phyloP scores from a whole-genome alignment of 2,113 vertebrate species.

The Oenanthe melanoleuca region DNA sequence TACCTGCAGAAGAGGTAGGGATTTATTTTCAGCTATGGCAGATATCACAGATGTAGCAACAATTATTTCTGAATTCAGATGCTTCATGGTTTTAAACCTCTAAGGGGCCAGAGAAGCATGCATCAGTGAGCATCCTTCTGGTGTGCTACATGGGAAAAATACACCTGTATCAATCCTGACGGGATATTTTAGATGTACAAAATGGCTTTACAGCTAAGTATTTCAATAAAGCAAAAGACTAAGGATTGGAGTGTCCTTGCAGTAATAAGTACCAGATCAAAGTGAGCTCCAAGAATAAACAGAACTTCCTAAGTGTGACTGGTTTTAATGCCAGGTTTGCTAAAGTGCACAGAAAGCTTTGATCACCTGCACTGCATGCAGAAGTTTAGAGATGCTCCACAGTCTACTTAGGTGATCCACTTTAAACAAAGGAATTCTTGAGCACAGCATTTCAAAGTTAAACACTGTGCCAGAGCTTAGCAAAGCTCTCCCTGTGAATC shows the following conservation, averaged over 20 bases:
- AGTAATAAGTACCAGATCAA: background rate
- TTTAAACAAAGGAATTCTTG: background rate
- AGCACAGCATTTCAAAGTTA: background rate
- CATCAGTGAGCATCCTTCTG: background rate
- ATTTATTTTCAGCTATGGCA: background rate
- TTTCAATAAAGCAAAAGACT: background rate
- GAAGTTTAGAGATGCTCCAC: background rate
- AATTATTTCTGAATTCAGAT: background rate
- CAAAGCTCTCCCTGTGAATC: background rate
- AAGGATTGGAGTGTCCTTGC: background rate
- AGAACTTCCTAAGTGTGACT: background rate
- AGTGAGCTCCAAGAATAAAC: background rate
- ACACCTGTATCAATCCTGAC: background rate
- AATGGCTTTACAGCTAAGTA: background rate
- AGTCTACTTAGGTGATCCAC: background rate
- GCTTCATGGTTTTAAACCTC: background rate
- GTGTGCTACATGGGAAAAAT: background rate
- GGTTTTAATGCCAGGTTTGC: background rate
- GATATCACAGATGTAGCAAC: background rate
- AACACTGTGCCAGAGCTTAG: background rate
- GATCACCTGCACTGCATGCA: background rate
- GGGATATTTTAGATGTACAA: background rate
- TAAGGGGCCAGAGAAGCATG: background rate
- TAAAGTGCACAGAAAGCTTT: accelerated
- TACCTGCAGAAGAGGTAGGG: slow-evolving; percentile 79